phyloP scores from a whole-genome alignment of 2,797 vertebrate genomes.

The Leptoclinus maculatus region DNA sequence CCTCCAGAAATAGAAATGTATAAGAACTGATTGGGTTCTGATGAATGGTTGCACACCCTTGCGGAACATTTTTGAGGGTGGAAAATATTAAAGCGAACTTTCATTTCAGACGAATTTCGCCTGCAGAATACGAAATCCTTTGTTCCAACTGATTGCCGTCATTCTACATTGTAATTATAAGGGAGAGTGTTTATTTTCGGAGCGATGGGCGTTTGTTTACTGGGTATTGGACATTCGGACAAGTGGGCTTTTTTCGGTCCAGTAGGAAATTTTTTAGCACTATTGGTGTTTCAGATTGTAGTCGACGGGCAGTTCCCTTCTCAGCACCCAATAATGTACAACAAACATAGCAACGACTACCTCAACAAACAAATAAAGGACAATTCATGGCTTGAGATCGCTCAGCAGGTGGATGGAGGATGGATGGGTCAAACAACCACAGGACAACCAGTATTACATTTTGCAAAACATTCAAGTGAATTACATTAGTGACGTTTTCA shows the following conservation, averaged over 20 bases:
- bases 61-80: background rate
- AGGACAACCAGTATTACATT: too few relatives aligned
- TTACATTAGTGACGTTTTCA: too few relatives aligned
- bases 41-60: background rate
- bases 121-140: background rate
- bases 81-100: background rate
- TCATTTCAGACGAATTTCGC: background rate
- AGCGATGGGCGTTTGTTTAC: background rate
- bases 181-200: background rate
- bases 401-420: background rate
- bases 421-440: too few relatives aligned
- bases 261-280: background rate
- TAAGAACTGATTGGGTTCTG: background rate
- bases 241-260: background rate
- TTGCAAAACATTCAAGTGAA: too few relatives aligned
- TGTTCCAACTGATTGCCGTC: background rate
- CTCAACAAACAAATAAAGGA: background rate
- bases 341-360: background rate
- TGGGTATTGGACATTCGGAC: background rate
- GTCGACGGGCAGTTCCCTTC: background rate
- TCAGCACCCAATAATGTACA: background rate
- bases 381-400: background rate
- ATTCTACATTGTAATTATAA: background rate
- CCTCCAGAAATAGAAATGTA: too few relatives aligned
- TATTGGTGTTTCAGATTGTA: background rate